Conservation (phyloP, 2,888 invertebrate genomes). For the Drosophila kambysellisi region DNA sequence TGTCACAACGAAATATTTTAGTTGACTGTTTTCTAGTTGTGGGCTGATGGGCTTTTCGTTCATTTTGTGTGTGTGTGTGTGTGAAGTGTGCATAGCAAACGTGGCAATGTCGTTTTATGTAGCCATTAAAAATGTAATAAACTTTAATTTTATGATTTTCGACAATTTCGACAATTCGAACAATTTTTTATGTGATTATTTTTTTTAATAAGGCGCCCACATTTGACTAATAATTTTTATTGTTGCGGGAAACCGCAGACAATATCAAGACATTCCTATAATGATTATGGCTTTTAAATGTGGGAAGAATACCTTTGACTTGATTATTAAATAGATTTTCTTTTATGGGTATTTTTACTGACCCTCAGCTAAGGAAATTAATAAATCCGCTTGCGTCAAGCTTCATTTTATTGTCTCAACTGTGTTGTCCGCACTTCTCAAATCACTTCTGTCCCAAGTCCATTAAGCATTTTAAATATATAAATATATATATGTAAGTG, state of each 20-base stretch:
- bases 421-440: slow-evolving; percentile 24
- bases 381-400: background rate
- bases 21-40: slow-evolving; percentile 41
- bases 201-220: slow-evolving; percentile 40
- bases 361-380: background rate
- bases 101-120: slow-evolving; percentile 35
- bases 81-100: slow-evolving; percentile 47
- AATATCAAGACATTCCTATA: slow-evolving; percentile 12
- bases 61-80: slow-evolving; percentile 2
- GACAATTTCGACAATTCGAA: slow-evolving; percentile 29
- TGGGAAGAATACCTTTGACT: background rate
- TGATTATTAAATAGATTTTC: background rate
- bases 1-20: slow-evolving; percentile 69
- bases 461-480: slow-evolving; percentile 9
- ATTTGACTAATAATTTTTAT: slow-evolving; percentile 30
- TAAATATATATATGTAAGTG: slow-evolving; percentile 2
- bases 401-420: background rate
- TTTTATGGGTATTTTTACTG: background rate
- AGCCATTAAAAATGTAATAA: slow-evolving; percentile 55
- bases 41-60: background rate
- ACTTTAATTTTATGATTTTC: slow-evolving; percentile 48
- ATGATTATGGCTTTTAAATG: background rate
- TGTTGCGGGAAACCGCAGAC: slow-evolving; percentile 12
- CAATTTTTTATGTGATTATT: slow-evolving; percentile 34
- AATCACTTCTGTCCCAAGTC: background rate